Base-by-base conservation (phyloP, 2,797 vertebrate genomes). In the Manis pentadactyla region DNA sequence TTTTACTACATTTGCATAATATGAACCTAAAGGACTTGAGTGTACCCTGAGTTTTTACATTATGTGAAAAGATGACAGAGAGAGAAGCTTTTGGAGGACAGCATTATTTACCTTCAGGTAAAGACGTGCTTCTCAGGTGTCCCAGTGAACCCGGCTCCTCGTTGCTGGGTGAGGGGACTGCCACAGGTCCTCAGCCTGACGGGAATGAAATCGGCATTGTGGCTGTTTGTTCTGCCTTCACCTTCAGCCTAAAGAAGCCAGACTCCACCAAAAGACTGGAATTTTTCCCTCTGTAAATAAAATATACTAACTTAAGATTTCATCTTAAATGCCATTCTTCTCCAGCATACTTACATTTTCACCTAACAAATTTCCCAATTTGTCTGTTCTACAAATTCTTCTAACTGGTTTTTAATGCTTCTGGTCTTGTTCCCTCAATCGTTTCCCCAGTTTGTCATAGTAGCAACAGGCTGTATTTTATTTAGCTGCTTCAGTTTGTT, bases 161-260 rank as follows among this genome's bases (percentile, higher is more conserved):
- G 18, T 37, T 42, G 10, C 27, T 39, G 31, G 21, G 23, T 18
- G 25, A 63, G 46, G 2, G 1, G 13, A 15, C 10, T 10, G 15
- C 1, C 5, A 2, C 8, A 17, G 14, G n/a, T 37, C 46, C 46
- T 46, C 2, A 3, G 34, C 6, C 21, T n/a, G 31, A 23, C 37
- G 23, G 23, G 2, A 59, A 29, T 17, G 9, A 4, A 19, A 5
- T 2, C 5, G 2, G 17, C 19, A 27, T n/a, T 23, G 3, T 3
- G 12, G 2, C 1, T 39, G 34, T 9, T 63, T 64, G 59, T 29
- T 9, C 18, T 42, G 3, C 63, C 27, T 61, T 73, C 7, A 6
- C 14, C 6, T 64, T 63, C 23, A 10, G 17, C 25, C 25, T 78
- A 27, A 42, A 64, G 55, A 4, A 77, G 21, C 1, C 19, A 86